Percentiles rank a stretch among this genome's conserved stretches.
Evolutionary conservation across 2,113 vertebrate genomes (phyloP).

Genomic region (Patagioenas fasciata): DNA sequence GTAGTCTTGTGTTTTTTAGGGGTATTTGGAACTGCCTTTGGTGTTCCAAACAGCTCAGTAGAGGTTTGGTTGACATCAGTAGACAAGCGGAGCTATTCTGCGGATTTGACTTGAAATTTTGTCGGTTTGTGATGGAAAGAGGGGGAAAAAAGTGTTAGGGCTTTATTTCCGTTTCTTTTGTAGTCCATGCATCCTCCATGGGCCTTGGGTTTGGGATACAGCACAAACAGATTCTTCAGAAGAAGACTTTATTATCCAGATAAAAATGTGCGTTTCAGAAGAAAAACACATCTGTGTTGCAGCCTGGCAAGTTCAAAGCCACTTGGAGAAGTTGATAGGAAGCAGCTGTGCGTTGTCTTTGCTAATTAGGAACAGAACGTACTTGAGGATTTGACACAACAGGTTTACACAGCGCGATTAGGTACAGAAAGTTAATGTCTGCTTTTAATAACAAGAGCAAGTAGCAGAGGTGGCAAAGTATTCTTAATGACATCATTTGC

Average conservation of each 20-base stretch:
- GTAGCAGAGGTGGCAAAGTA: slow-evolving; percentile 74
- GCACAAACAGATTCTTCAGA: neutral
- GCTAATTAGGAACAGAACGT: slow-evolving; percentile 72
- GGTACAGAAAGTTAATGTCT: slow-evolving; percentile 68
- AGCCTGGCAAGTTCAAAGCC: slow-evolving; percentile 40
- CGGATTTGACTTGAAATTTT: neutral
- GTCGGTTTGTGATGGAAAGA: neutral
- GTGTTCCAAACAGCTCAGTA: neutral
- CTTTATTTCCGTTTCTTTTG: neutral
- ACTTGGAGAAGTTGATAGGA: slow-evolving; percentile 29
- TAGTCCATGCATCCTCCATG: neutral
- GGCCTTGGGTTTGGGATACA: neutral
- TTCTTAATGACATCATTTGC: slow-evolving; percentile 73
- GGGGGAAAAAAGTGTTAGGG: neutral
- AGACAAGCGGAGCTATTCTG: neutral
- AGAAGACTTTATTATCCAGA: slow-evolving; percentile 14
- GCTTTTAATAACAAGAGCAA: slow-evolving; percentile 77
- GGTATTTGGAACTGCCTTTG: neutral
- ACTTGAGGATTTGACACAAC: slow-evolving; percentile 42
- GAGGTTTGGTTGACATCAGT: neutral
- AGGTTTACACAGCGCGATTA: slow-evolving; percentile 32
- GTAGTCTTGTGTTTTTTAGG: neutral
- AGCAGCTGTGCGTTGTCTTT: slow-evolving; percentile 70
- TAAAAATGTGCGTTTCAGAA: slow-evolving; percentile 2
- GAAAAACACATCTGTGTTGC: slow-evolving; percentile 33